Evolutionary conservation across 23 tunicate genomes (phyloP).

Genomic region (Trididemnum miniatum): DNA sequence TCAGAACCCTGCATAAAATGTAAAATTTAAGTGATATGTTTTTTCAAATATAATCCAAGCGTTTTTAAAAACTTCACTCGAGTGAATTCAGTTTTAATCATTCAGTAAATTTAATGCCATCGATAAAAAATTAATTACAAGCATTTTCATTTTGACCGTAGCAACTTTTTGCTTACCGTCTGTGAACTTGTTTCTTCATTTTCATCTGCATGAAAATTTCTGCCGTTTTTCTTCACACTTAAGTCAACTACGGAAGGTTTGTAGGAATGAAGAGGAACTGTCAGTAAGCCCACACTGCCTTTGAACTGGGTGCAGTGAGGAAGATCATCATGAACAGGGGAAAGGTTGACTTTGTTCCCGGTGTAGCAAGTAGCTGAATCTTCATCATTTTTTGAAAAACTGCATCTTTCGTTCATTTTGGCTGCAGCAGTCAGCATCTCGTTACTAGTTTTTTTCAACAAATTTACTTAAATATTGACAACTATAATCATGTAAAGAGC

Average conservation of each 20-base stretch:
- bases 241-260: background rate
- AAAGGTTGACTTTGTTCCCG: background rate
- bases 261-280: background rate
- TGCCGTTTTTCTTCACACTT: background rate
- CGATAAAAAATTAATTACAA: too few species aligned
- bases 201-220: background rate
- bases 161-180: too few species aligned
- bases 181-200: too few species aligned
- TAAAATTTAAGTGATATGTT: too few species aligned
- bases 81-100: too few species aligned
- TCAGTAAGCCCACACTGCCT: constrained; percentile 15
- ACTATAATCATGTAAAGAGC: too few species aligned
- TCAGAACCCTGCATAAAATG: too few species aligned
- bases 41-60: too few species aligned
- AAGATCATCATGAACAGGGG: background rate
- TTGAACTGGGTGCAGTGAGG: background rate
- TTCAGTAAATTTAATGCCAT: too few species aligned
- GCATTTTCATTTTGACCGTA: too few species aligned
- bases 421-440: background rate
- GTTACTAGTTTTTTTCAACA: background rate
- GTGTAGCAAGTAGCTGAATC: background rate
- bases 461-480: too few species aligned
- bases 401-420: background rate
- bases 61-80: too few species aligned
- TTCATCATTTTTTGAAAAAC: background rate